A percentile compares a stretch with the other conserved stretches of the same genome.
Evolutionary conservation across 2,888 invertebrate species (phyloP).

Genomic region (Tupiocoris notatus): DNA sequence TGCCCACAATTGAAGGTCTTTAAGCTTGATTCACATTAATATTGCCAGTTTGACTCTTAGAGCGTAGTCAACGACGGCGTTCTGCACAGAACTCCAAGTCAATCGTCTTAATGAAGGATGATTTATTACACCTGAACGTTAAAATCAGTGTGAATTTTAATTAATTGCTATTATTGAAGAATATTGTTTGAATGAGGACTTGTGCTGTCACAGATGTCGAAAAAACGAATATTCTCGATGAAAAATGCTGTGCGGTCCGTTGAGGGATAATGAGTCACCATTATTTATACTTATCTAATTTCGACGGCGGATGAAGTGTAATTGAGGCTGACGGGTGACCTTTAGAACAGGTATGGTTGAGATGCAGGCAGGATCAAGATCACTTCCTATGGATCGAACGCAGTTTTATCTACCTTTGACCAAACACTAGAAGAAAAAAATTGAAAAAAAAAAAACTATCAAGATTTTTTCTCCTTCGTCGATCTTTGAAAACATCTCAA

Average conservation of each 20-base stretch:
- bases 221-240: too few species aligned
- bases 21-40: constrained; percentile 40
- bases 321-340: not conserved
- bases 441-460: not conserved
- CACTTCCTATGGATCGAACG: constrained; percentile 27
- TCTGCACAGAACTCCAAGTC: too few species aligned
- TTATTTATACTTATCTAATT: not conserved
- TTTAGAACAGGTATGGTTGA: not conserved
- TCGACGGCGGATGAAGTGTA: not conserved
- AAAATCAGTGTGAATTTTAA: too few species aligned
- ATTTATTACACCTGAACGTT: too few species aligned
- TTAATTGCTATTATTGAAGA: too few species aligned
- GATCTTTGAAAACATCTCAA: not conserved
- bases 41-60: constrained; percentile 8
- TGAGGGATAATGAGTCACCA: too few species aligned
- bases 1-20: constrained; percentile 40
- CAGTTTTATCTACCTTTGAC: constrained; percentile 14
- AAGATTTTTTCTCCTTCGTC: not conserved
- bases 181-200: too few species aligned
- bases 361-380: constrained; percentile 23
- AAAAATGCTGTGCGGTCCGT: too few species aligned
- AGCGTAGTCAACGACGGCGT: too few species aligned
- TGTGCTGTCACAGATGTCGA: too few species aligned
- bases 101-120: too few species aligned
- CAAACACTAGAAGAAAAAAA: constrained; percentile 6